Conservation (phyloP, 2,888 invertebrate species). For the Camptogramma bilineatum region DNA sequence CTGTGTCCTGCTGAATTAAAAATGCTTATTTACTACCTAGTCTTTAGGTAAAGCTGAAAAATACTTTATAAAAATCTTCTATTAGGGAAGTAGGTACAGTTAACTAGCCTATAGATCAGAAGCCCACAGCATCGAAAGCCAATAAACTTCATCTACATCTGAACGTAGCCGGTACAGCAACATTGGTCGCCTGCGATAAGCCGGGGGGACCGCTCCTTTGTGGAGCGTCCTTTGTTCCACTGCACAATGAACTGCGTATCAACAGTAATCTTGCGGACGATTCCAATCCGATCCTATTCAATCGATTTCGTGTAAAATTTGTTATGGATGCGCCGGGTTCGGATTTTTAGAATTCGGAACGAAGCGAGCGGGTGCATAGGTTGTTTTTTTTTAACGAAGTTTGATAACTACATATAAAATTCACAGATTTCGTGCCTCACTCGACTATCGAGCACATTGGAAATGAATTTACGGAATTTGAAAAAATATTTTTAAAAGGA, state of each 20-base stretch:
- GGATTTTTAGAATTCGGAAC: background rate
- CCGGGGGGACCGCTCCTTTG: constrained; percentile 30
- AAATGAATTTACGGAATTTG: no score
- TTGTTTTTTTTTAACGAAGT: background rate
- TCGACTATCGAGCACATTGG: no score
- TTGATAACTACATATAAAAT: no score
- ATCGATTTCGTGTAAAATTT: constrained; percentile 23
- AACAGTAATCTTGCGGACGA: constrained; percentile 34
- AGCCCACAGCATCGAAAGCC: constrained; percentile 2
- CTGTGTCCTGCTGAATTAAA: no score
- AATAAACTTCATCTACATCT: constrained; percentile 23
- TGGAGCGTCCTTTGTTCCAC: constrained; percentile 39
- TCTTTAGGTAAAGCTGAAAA: no score
- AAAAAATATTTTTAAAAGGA: no score
- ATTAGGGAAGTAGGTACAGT: no score
- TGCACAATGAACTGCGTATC: constrained; percentile 40
- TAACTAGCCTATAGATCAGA: background rate
- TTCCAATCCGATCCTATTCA: constrained; percentile 33
- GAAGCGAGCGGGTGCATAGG: background rate
- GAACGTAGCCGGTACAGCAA: constrained; percentile 39
- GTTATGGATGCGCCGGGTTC: constrained; percentile 3
- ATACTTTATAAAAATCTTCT: no score
- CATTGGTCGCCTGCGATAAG: constrained; percentile 43
- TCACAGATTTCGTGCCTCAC: no score
- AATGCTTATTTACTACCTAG: no score